Evolutionary conservation across 2,797 vertebrate genomes (phyloP), one percentile per base, ranked within the genome.

Genomic region (Poecilia gillii): DNA sequence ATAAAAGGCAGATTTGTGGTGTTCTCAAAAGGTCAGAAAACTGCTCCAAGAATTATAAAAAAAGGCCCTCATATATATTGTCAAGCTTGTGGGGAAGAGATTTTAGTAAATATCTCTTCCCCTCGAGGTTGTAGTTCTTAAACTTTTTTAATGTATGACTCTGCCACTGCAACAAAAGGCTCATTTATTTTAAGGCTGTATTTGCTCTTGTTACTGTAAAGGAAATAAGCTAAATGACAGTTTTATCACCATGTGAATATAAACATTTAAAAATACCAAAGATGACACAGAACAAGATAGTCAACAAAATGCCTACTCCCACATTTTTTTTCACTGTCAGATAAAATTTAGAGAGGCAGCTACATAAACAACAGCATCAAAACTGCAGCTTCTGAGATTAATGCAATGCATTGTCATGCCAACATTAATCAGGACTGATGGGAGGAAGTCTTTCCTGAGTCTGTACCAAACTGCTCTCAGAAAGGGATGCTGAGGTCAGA

Each of bases 401-500:
- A 81, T 75, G 75, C 76, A 70, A 45, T 68, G 78, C 64, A 25
- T 84, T 84, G 68, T 83, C 16, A 31, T 73, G 71, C 80, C 77
- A 28, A 80, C 51, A 81, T 87, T 74, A 74, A 84, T 86, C 86
- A 88, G 1, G 45, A 81, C 45, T 1, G 33, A 77, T 45, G 73
- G 81, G 57, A 87, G 80, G 74, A 89, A 83, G 73, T 73, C 31
- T 77, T 81, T 76, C 75, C 68, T 81, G 74, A 36, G 41, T 72
- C 72, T 73, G 73, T 81, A 66, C 81, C 45, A 3, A 79, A 9
- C 51, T 68, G 84, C 74, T 78, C 72, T 81, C 71, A 74, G 53
- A 71, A 45, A 84, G 28, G 72, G 80, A 70, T 76, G 73, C 28
- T 51, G 79, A 83, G 86, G 87, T 88, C 75, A 79, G 79, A 85